Evolutionary conservation across 1,140 invertebrate species (phyloP).

Genomic region (Lordiphosa stackelbergi): DNA sequence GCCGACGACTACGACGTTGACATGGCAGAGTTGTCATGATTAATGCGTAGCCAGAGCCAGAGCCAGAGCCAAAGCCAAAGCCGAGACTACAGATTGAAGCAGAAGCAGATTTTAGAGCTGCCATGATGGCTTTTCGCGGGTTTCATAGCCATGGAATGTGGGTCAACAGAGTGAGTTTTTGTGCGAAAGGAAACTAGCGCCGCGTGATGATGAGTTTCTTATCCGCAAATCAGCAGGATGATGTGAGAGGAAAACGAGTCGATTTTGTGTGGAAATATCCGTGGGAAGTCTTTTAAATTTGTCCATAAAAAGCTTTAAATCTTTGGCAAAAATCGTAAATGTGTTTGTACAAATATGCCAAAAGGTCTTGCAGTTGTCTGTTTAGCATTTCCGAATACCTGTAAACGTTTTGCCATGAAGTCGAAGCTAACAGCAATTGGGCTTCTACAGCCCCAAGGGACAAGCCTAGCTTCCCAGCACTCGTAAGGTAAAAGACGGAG

Average conservation of each 20-base stretch:
- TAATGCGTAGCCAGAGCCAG: constrained; percentile 58
- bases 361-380: too few relatives aligned
- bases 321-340: too few relatives aligned
- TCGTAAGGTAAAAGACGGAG: too few relatives aligned
- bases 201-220: constrained; percentile 20
- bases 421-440: too few relatives aligned
- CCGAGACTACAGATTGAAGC: constrained; percentile 24
- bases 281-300: too few relatives aligned
- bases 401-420: too few relatives aligned
- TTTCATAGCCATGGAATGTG: constrained; percentile 12
- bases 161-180: constrained; percentile 17
- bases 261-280: constrained; percentile 1
- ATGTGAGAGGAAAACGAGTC: constrained; percentile 8
- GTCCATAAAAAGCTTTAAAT: too few relatives aligned
- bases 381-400: too few relatives aligned
- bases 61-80: constrained; percentile 39
- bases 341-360: too few relatives aligned
- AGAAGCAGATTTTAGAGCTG: constrained; percentile 28
- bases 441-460: too few relatives aligned
- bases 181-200: constrained; percentile 5
- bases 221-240: constrained; percentile 1
- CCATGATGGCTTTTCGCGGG: constrained; percentile 10
- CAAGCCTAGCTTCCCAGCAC: too few relatives aligned
- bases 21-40: constrained; percentile 70
- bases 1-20: constrained; percentile 34